Base-by-base conservation (phyloP, 37 sponge, comb jelly and placozoan species). In the Crambe crambe region DNA sequence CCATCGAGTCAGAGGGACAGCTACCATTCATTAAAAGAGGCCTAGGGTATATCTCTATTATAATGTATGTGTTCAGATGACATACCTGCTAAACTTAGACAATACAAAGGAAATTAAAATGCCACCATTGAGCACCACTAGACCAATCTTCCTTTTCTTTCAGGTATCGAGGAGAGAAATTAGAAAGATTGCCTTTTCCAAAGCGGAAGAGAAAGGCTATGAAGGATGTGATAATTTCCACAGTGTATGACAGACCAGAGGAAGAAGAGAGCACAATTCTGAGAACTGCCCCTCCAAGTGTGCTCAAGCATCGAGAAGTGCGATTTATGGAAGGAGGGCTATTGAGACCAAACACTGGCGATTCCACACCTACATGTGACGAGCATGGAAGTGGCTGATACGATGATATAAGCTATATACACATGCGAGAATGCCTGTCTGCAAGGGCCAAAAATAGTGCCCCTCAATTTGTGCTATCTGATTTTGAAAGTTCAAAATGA, bases 1-100 rank as follows among this genome's bases (percentile, higher is more conserved):
- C 97, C 23, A 9, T 96, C 30, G 91, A 90, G 29, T 39, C 89
- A 2, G 89, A 93, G 21, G 94, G 94, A 41, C 93, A 96, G 44
- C 68, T 60, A 3, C 89, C 94, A 23, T 66, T 42, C 60, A 58
- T 72, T 84, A 96, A 93, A 67, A 90, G 42, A 63, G 97, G 97
- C 0, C 68, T 96, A 27, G 97, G 97, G 97, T 96, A 74, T 35
- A 89, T 85, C 2, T 15, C 3, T 22, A 3, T n/a, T 73, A 2
- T 12, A 47, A 3, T 56, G 31, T 38, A 54, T 31, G 2, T 30
- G 27, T 15, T 51, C 15, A 18, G 54, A 51, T 15, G 25, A 62
- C 23, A n/a, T 10, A 62, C 23, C 25, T 26, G 23, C n/a, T 62
- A 62, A 62, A 6, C 22, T 62, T 62, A 21, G 17, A 8, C 23